Evolutionary conservation across 2,888 invertebrate genomes (phyloP), one percentile per base, ranked within the genome.

Genomic region (Metacarcinus magister): DNA sequence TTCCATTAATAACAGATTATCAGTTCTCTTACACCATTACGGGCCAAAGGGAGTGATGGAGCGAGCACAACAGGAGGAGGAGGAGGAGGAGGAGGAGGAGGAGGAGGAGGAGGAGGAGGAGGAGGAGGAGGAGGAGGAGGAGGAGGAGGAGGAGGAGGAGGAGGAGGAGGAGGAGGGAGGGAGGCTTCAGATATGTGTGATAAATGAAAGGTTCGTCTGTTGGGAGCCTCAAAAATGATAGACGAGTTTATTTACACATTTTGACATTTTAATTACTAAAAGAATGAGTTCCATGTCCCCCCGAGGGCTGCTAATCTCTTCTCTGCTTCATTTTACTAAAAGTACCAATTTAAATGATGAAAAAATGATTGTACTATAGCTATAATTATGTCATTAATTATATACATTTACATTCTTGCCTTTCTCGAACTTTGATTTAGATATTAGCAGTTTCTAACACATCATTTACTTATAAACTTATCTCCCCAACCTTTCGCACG

Each of bases 1-100:
- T 82, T 82, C 82, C 82, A 82, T 82, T 82, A 82, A 82, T 82
- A 82, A 82, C 82, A 82, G 82, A 82, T 82, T 82, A 82, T 82
- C 82, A 82, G 82, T 82, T 82, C 82, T 82, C 82, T 82, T 82
- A 82, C 82, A 82, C 82, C 82, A 82, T 82, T 82, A 82, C 82
- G 82, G 82, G 82, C 82, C 82, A 82, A 82, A 82, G 82, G 82
- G 82, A 82, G 82, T 82, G 82, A 82, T 82, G 82, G 82, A 82
- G 82, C 82, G 82, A 82, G 82, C 28, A 82, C 32, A 32, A 82
- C 32, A 32, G 10, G 82, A 32, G 32, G 82, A 23, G 19, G 28
- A 13, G 13, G 32, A 32, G 32, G 28, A 13, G 8, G 82, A 8
- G 19, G 32, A 32, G 75, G 75, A 75, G 28, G 28, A 75, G 28